Conservation (phyloP, 2,888 invertebrate species). For the Scaptomyza flava region DNA sequence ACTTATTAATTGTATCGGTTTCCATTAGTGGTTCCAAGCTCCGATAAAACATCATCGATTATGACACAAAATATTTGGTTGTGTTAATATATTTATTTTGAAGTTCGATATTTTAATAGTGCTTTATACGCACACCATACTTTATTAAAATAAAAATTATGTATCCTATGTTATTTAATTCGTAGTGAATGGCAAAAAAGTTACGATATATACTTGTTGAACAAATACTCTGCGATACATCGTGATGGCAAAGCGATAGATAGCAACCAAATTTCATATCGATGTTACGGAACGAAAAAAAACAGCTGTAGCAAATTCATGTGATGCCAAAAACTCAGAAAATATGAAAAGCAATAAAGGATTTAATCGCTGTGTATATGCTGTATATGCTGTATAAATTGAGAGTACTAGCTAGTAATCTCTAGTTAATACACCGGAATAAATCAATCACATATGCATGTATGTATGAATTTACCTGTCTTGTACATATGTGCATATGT, state of each 20-base stretch:
- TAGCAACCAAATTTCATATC: not conserved
- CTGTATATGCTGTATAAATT: not conserved
- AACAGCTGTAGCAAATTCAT: not conserved
- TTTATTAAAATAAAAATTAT: not conserved
- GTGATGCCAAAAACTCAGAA: not conserved
- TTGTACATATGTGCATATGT: no score
- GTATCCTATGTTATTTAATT: not conserved
- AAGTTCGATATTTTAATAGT: not conserved
- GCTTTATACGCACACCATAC: not conserved
- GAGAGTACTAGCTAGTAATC: not conserved
- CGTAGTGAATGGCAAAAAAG: constrained; percentile 6
- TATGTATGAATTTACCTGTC: no score
- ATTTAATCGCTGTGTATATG: not conserved
- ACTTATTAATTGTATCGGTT: constrained; percentile 12
- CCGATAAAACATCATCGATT: constrained; percentile 1
- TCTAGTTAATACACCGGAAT: no score
- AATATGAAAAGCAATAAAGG: not conserved
- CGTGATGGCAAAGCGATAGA: not conserved
- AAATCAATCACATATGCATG: no score
- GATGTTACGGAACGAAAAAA: not conserved
- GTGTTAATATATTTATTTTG: not conserved
- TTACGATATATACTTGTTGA: not conserved
- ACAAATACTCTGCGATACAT: not conserved
- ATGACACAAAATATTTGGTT: not conserved
- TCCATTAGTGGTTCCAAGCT: not conserved